Percentiles rank a stretch among this genome's conserved stretches.
Conservation (phyloP, 2,797 vertebrate genomes). For the Argya squamiceps region DNA sequence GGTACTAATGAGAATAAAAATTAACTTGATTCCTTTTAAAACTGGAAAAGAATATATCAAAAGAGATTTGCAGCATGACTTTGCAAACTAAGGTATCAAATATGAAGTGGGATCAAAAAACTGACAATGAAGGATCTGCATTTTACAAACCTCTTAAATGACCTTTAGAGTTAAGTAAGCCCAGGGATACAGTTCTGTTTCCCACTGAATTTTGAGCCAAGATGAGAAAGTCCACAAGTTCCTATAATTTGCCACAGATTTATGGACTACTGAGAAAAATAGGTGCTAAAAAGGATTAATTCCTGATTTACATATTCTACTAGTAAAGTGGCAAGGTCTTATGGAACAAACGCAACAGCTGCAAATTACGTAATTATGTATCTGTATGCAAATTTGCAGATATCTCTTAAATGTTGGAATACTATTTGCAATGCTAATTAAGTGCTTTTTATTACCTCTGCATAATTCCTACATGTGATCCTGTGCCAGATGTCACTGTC, state of each 20-base stretch:
- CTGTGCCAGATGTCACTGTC: slow-evolving; percentile 80
- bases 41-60: not conserved
- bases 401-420: slow-evolving; percentile 78
- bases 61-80: not conserved
- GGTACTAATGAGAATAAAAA: slow-evolving; percentile 9
- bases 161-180: not conserved
- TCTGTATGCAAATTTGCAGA: slow-evolving; percentile 81
- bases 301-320: slow-evolving; percentile 72
- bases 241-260: slow-evolving; percentile 37
- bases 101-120: not conserved
- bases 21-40: slow-evolving; percentile 14
- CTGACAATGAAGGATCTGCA: not conserved
- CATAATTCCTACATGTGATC: slow-evolving; percentile 80
- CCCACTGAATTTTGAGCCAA: not conserved
- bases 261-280: slow-evolving; percentile 48
- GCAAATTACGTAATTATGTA: slow-evolving; percentile 83
- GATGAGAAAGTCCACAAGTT: slow-evolving; percentile 18
- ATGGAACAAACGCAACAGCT: slow-evolving; percentile 79
- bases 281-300: slow-evolving; percentile 64
- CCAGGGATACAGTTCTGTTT: not conserved
- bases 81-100: slow-evolving; percentile 20
- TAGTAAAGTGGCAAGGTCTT: slow-evolving; percentile 78
- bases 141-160: slow-evolving; percentile 39
- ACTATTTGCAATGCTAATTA: slow-evolving; percentile 83
- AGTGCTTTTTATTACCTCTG: slow-evolving; percentile 76